These are phyloP conservation scores for Fratercula arctica DNA, from an alignment of 2,797 vertebrate genomes.

Conservation along the genomic window DNA sequence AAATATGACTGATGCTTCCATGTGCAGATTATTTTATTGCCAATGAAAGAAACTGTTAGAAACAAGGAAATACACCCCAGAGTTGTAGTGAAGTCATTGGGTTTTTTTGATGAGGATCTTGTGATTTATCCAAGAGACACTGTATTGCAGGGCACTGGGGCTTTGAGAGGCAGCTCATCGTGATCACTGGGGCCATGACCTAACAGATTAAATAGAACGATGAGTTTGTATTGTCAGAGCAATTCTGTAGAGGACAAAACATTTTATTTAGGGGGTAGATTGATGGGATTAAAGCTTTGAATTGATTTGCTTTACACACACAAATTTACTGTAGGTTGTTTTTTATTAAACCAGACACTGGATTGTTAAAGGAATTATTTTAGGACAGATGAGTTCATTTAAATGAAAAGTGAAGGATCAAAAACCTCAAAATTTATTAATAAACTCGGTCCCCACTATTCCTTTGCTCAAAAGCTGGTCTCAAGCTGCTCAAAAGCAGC, in stretches of 20 bases:
- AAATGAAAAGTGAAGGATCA: slow-evolving; percentile 43
- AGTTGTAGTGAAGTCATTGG: slow-evolving; percentile 19
- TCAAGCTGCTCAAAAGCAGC: too few species aligned
- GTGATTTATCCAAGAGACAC: slow-evolving; percentile 68
- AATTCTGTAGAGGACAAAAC: slow-evolving; percentile 60
- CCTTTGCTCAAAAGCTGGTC: slow-evolving; percentile 32
- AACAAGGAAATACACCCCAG: slow-evolving; percentile 48
- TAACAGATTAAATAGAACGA: slow-evolving; percentile 70
- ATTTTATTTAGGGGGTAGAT: slow-evolving; percentile 39
- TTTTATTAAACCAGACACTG: slow-evolving; percentile 58
- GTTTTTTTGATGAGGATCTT: slow-evolving; percentile 2
- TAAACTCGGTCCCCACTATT: slow-evolving; percentile 7
- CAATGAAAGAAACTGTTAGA: slow-evolving; percentile 58
- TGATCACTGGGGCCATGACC: slow-evolving; percentile 69
- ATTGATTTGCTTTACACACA: slow-evolving; percentile 58
- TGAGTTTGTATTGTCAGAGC: slow-evolving; percentile 70
- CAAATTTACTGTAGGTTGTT: slow-evolving; percentile 20
- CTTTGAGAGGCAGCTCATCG: slow-evolving; percentile 62
- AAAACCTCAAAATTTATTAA: slow-evolving; percentile 36
- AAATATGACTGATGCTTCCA: slow-evolving; percentile 60
- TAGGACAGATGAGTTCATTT: slow-evolving; percentile 59
- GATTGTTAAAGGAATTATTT: slow-evolving; percentile 59
- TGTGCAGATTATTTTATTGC: slow-evolving; percentile 63
- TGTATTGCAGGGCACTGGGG: slow-evolving; percentile 7
- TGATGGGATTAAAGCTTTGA: slow-evolving; percentile 63